Conservation (phyloP, 2,888 invertebrate species). For the Drosophila meridionalis region DNA sequence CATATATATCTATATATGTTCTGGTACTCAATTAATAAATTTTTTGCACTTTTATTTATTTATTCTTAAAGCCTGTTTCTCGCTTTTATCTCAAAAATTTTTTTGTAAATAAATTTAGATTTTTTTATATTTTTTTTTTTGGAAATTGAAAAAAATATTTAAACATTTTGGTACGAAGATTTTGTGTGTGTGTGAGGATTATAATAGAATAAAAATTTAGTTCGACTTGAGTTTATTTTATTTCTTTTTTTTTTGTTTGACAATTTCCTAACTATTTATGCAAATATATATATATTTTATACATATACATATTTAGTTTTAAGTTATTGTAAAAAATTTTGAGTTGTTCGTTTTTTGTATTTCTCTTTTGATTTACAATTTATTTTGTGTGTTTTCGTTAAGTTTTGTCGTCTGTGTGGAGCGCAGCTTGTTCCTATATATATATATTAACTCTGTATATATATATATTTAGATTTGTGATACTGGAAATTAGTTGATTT, state of each 20-base stretch:
- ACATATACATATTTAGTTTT: constrained; percentile 32
- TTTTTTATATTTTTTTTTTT: constrained; percentile 11
- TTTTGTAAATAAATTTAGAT: constrained; percentile 40
- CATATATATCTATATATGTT: constrained; percentile 54
- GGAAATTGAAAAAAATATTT: constrained; percentile 48
- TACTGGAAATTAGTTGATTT: constrained; percentile 38
- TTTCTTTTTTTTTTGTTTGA: constrained; percentile 13
- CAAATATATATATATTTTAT: not conserved
- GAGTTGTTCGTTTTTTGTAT: constrained; percentile 51
- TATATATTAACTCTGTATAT: constrained; percentile 16
- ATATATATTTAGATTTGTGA: constrained; percentile 57
- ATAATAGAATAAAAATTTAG: constrained; percentile 30
- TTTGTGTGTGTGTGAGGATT: constrained; percentile 32
- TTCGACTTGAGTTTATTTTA: constrained; percentile 32
- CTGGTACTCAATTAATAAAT: constrained; percentile 68
- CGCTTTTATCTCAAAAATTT: constrained; percentile 52
- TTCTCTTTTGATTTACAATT: constrained; percentile 9
- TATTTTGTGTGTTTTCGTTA: constrained; percentile 29
- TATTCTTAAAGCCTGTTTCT: constrained; percentile 53
- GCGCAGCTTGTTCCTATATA: constrained; percentile 8
- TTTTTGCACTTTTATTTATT: constrained; percentile 61
- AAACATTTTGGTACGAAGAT: constrained; percentile 38
- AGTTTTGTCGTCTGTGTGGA: constrained; percentile 32
- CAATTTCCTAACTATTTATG: constrained; percentile 48
- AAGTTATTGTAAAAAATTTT: constrained; percentile 56